These are phyloP conservation scores for Coccyzus lansbergi DNA, from an alignment of 2,797 vertebrate species.

Conservation along the genomic window DNA sequence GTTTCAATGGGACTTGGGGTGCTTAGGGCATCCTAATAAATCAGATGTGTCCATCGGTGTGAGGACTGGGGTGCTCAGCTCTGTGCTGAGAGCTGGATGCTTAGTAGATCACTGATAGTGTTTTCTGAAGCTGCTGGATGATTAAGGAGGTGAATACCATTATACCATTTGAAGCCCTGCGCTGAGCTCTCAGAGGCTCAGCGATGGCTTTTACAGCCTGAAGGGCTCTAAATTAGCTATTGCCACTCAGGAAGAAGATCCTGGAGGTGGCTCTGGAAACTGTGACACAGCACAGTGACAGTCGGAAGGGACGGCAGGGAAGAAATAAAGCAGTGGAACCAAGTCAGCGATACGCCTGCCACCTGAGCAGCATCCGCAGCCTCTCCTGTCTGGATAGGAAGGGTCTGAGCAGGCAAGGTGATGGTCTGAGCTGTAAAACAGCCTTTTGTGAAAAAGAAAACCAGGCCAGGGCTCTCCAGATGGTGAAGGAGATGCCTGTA, in stretches of 20 bases:
- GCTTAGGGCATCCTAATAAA: not conserved
- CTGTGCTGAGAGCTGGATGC: fast-evolving
- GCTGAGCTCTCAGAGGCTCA: not conserved
- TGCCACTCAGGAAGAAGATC: not conserved
- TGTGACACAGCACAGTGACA: not conserved
- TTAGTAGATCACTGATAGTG: not conserved
- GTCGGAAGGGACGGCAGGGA: not conserved
- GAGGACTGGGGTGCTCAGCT: not conserved
- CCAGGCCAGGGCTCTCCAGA: not conserved
- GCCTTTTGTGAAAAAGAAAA: not conserved
- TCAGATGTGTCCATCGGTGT: not conserved
- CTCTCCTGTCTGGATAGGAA: not conserved
- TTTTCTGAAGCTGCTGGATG: not conserved
- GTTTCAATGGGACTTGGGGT: fast-evolving
- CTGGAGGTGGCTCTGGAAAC: not conserved
- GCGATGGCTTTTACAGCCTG: not conserved
- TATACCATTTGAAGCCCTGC: not conserved
- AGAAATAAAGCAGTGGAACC: not conserved
- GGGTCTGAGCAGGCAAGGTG: not conserved
- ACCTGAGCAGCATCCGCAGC: not conserved
- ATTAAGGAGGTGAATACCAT: not conserved
- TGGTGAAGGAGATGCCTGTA: fast-evolving
- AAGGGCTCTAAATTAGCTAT: not conserved
- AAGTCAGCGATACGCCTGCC: not conserved
- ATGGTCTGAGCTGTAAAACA: not conserved